A percentile compares a stretch with the other conserved stretches of the same genome.
Conservation (phyloP, 2,113 vertebrate genomes). For the Sialia sialis region DNA sequence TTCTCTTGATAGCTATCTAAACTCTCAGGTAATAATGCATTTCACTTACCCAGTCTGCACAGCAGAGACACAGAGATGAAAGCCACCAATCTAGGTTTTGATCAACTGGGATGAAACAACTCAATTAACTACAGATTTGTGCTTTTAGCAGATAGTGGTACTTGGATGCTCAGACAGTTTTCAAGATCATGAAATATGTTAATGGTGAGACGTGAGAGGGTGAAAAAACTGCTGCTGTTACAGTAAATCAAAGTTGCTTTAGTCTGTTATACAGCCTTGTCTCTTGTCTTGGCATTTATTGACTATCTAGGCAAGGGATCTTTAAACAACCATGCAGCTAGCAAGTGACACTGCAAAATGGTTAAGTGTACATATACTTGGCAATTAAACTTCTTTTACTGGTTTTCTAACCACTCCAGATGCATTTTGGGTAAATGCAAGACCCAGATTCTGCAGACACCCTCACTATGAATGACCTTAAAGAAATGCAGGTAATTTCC, state of each 20-base stretch:
- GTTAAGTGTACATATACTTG: not conserved
- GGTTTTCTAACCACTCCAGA: not conserved
- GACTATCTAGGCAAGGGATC: not conserved
- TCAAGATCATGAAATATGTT: not conserved
- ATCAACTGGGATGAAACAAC: not conserved
- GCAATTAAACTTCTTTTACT: not conserved
- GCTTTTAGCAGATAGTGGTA: not conserved
- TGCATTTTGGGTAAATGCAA: not conserved
- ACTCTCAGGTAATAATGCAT: not conserved
- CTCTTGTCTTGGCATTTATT: not conserved
- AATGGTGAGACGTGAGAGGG: not conserved
- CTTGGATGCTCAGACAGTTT: not conserved
- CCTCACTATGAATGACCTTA: not conserved
- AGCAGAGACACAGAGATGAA: not conserved
- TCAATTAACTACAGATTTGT: not conserved
- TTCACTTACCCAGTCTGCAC: not conserved
- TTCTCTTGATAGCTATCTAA: not conserved
- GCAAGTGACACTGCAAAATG: not conserved
- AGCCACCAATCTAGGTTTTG: not conserved
- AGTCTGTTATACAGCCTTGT: not conserved
- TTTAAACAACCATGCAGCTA: not conserved
- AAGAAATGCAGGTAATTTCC: not conserved
- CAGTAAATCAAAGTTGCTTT: not conserved
- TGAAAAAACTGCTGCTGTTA: not conserved
- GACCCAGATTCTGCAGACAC: not conserved